Evolutionary conservation across 2,113 vertebrate species (phyloP).

Genomic region (Illadopsis cleaveri): DNA sequence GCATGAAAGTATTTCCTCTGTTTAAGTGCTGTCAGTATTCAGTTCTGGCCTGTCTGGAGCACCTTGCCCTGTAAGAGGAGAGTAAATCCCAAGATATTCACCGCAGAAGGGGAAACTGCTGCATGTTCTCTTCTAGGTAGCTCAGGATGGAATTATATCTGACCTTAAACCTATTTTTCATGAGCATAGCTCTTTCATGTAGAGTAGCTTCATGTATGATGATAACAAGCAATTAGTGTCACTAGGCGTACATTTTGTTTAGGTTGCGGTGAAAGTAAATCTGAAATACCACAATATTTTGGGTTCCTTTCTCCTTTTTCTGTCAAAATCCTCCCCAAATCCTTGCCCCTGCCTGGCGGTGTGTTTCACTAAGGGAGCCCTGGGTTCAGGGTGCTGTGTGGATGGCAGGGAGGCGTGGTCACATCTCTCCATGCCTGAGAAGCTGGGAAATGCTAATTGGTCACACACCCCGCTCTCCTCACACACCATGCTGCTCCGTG

Average conservation of each 20-base stretch:
- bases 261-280: conserved; percentile 41
- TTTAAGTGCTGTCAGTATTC: background rate
- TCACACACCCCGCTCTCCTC: conserved; percentile 9
- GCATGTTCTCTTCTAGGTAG: background rate
- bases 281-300: conserved; percentile 39
- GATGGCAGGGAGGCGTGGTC: background rate
- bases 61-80: background rate
- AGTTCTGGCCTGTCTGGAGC: background rate
- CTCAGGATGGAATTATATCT: background rate
- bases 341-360: background rate
- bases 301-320: conserved; percentile 30
- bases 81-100: background rate
- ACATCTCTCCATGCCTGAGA: background rate
- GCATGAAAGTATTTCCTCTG: background rate
- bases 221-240: conserved; percentile 22
- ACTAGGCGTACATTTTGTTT: background rate
- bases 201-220: background rate
- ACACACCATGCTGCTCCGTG: background rate
- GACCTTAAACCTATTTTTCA: background rate
- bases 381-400: background rate
- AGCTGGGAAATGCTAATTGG: conserved; percentile 44
- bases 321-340: conserved; percentile 52
- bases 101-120: background rate
- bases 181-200: fast-evolving
- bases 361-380: conserved; percentile 64